Base-by-base conservation (phyloP, 2,113 vertebrate genomes). In the Myrmophylax atrothorax region DNA sequence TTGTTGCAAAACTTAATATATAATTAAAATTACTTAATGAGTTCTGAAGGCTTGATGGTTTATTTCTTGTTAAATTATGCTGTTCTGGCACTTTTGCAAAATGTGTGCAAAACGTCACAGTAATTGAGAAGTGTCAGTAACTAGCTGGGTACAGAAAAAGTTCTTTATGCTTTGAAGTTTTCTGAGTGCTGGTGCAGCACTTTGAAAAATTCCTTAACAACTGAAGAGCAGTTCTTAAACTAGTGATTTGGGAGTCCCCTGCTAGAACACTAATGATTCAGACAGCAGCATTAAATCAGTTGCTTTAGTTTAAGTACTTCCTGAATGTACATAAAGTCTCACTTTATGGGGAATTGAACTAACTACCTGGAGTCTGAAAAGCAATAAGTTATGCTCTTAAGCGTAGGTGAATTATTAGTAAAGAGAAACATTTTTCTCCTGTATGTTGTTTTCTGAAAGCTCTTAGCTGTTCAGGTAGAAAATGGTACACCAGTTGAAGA, bases 231-330 rank as follows among this genome's bases (percentile, higher is more conserved):
- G 33, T 84, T 96, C 90, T 92, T 93, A 76, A 95, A 90, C 68
- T 78, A 37, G 68, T 93, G 87, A 93, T 94, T 93, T 96, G 84
- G 58, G 91, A 97, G 72, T 95, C 69, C 60, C 84, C 88, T 85
- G 84, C 75, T 94, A 95, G 78, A 62, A 92, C 58, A 29, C 78
- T 96, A 95, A 94, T 74, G 93, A 95, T 67, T 70, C 68, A 91
- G 92, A 92, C 84, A 95, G 94, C 50, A 50, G 62, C 68, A 80
- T 91, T 96, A 96, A 95, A 96, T 97, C 96, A 92, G 72, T 73
- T 77, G 50, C 78, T 94, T 94, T 84, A 90, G 87, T 96, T 88
- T 89, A 96, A 97, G 60, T 94, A 84, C 78, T 80, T 91, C 47
- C 90, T 72, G 42, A 88, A 93, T 64, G 79, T 90, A 88, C 68